phyloP scores from a whole-genome alignment of 2,888 invertebrate species.

The Campaea margaritaria region DNA sequence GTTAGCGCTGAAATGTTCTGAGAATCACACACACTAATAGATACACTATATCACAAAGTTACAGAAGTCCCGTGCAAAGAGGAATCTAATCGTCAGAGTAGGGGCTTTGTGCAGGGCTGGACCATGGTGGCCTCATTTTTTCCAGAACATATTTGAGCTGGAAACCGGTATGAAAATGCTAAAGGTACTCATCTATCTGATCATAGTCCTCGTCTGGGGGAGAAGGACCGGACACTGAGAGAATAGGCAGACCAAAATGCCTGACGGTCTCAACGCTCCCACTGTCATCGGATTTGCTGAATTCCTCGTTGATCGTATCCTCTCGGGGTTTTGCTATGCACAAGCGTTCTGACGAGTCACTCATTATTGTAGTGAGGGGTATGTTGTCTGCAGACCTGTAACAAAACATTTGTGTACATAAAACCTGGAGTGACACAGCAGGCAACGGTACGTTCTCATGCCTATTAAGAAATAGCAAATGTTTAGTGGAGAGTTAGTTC shows the following conservation, averaged over 20 bases:
- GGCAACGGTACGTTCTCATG: no score
- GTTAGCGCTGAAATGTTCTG: constrained; percentile 54
- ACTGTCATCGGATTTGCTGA: constrained; percentile 76
- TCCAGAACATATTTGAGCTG: constrained; percentile 82
- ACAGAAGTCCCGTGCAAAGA: constrained; percentile 56
- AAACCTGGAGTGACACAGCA: no score
- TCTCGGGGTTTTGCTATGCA: constrained; percentile 74
- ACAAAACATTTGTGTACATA: background rate
- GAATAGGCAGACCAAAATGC: constrained; percentile 90
- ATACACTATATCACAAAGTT: constrained; percentile 56
- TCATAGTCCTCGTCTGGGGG: constrained; percentile 90
- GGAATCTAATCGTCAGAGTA: constrained; percentile 58
- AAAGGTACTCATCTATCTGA: constrained; percentile 87
- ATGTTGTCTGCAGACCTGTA: constrained; percentile 81
- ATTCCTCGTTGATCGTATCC: constrained; percentile 80
- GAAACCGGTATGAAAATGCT: constrained; percentile 83
- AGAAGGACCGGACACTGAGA: constrained; percentile 92
- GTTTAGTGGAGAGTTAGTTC: no score
- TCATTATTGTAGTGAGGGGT: constrained; percentile 73
- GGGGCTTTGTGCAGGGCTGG: constrained; percentile 75
- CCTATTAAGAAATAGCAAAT: no score
- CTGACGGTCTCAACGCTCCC: constrained; percentile 82
- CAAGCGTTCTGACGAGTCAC: constrained; percentile 81
- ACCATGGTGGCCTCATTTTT: constrained; percentile 78
- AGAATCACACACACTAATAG: constrained; percentile 40